phyloP scores from a whole-genome alignment of 2,888 invertebrate species.

The Morpho achilles region DNA sequence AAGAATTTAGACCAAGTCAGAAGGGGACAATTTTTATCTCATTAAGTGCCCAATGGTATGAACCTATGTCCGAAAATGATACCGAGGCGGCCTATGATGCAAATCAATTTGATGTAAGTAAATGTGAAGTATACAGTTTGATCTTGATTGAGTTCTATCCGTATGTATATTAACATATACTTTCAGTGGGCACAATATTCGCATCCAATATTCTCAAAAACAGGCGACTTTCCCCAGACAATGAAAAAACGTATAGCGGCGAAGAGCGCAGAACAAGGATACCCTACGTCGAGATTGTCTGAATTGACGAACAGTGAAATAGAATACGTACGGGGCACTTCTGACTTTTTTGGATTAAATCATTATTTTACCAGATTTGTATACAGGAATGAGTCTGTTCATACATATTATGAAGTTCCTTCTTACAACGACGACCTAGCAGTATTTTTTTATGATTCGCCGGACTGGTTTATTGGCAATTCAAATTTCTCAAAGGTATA shows the following conservation, averaged over 20 bases:
- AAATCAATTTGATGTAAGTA: conserved; percentile 60
- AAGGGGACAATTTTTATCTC: conserved; percentile 30
- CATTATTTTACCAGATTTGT: conserved; percentile 78
- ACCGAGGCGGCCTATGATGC: conserved; percentile 67
- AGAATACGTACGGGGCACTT: conserved; percentile 67
- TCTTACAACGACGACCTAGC: conserved; percentile 40
- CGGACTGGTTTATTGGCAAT: conserved; percentile 30
- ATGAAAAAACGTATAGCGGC: conserved; percentile 77
- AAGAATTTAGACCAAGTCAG: conserved; percentile 29
- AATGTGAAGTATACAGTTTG: background rate
- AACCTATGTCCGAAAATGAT: conserved; percentile 60
- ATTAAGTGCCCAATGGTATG: conserved; percentile 43
- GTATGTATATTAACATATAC: background rate
- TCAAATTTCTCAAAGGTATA: conserved; percentile 27
- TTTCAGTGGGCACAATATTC: conserved; percentile 21
- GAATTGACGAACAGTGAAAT: conserved; percentile 79
- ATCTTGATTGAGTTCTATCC: background rate
- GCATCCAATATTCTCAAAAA: conserved; percentile 40
- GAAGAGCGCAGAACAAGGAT: conserved; percentile 78
- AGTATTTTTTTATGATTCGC: conserved; percentile 20
- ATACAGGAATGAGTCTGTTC: conserved; percentile 41
- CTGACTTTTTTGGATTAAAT: conserved; percentile 85
- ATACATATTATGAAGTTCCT: conserved; percentile 30
- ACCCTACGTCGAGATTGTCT: conserved; percentile 75
- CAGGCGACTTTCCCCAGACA: conserved; percentile 80